Conservation (phyloP, 2,113 vertebrate species). For the Anguilla japonica region DNA sequence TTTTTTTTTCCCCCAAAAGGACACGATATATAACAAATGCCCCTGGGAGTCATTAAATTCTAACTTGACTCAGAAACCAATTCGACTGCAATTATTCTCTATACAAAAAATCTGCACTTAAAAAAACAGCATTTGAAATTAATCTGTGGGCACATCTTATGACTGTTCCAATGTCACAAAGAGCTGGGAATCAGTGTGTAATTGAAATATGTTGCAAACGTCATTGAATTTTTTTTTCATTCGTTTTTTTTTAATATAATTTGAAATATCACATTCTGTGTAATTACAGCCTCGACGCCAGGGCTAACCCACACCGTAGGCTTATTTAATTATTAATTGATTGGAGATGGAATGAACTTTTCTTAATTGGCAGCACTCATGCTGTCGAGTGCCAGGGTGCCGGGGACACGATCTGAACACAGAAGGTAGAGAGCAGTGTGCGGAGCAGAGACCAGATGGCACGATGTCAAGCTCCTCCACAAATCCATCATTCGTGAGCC, state of each 20-base stretch:
- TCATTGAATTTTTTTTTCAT: neutral
- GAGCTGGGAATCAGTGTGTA: neutral
- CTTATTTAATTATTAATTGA: conserved; percentile 20
- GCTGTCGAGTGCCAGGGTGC: neutral
- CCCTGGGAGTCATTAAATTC: neutral
- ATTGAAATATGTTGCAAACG: neutral
- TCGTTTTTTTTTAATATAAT: neutral
- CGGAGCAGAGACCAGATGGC: neutral
- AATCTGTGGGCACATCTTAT: neutral
- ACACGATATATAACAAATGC: neutral
- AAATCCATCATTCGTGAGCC: conserved; percentile 1
- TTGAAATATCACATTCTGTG: conserved; percentile 3
- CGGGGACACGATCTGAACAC: neutral
- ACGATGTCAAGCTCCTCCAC: neutral
- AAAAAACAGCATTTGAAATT: neutral
- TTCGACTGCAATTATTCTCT: neutral
- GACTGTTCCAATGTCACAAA: neutral
- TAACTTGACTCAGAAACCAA: neutral
- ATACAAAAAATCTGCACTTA: neutral
- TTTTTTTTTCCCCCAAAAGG: neutral
- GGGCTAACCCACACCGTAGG: conserved; percentile 9
- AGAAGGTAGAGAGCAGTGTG: neutral
- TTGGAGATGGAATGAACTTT: conserved; percentile 27
- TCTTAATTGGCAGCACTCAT: conserved; percentile 9
- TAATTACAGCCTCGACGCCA: conserved; percentile 19